phyloP scores from a whole-genome alignment of 1,140 invertebrate genomes.

The Pygmarrhopalites habei region DNA sequence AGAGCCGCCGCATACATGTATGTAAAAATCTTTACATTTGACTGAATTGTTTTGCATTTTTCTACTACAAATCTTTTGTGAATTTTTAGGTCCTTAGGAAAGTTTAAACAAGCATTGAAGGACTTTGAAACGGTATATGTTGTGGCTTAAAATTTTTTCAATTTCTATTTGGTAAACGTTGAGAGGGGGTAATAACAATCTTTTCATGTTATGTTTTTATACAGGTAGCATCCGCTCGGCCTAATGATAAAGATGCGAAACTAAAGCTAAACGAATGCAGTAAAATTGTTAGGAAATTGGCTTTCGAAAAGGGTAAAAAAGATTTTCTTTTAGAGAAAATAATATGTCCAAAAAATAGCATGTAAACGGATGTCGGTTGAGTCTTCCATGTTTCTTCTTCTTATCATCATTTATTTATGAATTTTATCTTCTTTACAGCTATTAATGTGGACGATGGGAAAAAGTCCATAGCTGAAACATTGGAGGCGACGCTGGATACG shows the following conservation, averaged over 20 bases:
- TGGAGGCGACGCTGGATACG: slow-evolving; percentile 66
- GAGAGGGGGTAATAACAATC: too few relatives aligned
- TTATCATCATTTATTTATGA: too few relatives aligned
- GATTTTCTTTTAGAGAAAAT: too few relatives aligned
- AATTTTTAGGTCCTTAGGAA: slow-evolving; percentile 92
- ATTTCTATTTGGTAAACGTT: too few relatives aligned
- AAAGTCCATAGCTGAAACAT: slow-evolving; percentile 73
- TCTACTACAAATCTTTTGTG: too few relatives aligned
- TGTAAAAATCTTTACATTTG: too few relatives aligned
- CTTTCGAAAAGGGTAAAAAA: slow-evolving; percentile 96
- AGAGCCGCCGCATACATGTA: slow-evolving; percentile 93
- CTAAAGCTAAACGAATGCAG: slow-evolving; percentile 89
- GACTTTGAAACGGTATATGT: slow-evolving; percentile 81
- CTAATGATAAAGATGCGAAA: slow-evolving; percentile 90
- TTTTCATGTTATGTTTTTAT: slow-evolving; percentile 41
- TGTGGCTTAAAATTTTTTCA: slow-evolving; percentile 28
- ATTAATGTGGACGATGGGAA: slow-evolving; percentile 86
- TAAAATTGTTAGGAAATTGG: slow-evolving; percentile 89
- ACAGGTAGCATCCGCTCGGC: slow-evolving; percentile 76
- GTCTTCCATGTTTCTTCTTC: too few relatives aligned
- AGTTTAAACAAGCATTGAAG: slow-evolving; percentile 90
- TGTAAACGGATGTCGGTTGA: too few relatives aligned
- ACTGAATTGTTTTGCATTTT: too few relatives aligned
- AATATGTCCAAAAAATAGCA: too few relatives aligned
- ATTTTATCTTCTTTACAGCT: too few relatives aligned